phyloP scores from a whole-genome alignment of 1,140 invertebrate genomes.

The Procambarus clarkii region DNA sequence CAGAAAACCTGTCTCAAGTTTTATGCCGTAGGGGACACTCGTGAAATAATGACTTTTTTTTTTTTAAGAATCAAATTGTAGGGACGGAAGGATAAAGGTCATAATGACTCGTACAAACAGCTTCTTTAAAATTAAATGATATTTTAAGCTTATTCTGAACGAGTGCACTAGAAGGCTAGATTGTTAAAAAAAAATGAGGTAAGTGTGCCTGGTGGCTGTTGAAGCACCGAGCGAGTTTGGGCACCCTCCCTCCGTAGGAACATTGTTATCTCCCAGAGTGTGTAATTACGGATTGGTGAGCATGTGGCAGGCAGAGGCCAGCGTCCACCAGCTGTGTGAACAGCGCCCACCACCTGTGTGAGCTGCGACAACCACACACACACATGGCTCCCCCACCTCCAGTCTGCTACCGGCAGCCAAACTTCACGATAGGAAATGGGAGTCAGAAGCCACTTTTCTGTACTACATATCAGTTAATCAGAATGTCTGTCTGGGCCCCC shows the following conservation, averaged over 20 bases:
- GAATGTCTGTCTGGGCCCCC: too few species aligned
- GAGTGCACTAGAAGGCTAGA: too few species aligned
- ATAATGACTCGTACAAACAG: too few species aligned
- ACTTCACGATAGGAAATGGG: not conserved
- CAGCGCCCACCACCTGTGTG: not conserved
- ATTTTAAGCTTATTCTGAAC: too few species aligned
- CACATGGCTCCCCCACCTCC: not conserved
- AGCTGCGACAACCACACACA: not conserved
- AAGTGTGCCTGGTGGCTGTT: not conserved
- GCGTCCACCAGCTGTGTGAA: not conserved
- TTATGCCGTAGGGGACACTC: not conserved
- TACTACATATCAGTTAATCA: too few species aligned
- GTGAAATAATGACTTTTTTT: not conserved
- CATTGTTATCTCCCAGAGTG: not conserved
- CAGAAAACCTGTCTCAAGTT: not conserved
- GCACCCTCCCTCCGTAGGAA: not conserved
- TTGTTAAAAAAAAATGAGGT: too few species aligned
- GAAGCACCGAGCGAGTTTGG: not conserved
- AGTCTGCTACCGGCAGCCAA: not conserved
- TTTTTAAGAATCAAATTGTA: not conserved
- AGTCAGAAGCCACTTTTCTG: not conserved
- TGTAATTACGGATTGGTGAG: conserved; percentile 1
- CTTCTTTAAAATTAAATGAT: too few species aligned
- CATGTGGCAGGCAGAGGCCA: conserved; percentile 6
- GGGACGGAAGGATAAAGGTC: not conserved